Evolutionary conservation across 2,888 invertebrate genomes (phyloP).

Genomic region (Drosophila prolongata): DNA sequence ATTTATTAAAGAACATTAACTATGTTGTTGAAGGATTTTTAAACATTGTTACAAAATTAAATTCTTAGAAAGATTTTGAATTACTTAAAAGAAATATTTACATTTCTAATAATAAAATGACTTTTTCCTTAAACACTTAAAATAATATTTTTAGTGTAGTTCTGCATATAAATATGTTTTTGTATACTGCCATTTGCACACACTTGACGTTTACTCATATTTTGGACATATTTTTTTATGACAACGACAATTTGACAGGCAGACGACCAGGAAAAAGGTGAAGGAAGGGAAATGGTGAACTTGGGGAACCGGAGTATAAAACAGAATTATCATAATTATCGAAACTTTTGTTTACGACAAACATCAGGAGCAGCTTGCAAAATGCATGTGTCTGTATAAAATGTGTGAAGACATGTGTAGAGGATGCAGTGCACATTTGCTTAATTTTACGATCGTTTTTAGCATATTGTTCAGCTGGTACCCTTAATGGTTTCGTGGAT

Average conservation of each 20-base stretch:
- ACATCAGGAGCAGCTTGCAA: constrained; percentile 28
- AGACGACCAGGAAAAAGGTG: constrained; percentile 24
- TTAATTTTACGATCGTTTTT: constrained; percentile 2
- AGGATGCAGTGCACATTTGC: constrained; percentile 10
- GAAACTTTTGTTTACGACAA: constrained; percentile 60
- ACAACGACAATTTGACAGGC: constrained; percentile 73
- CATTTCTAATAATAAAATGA: background rate
- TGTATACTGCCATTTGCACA: constrained; percentile 58
- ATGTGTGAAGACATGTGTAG: constrained; percentile 33
- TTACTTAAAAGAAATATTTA: too few relatives aligned
- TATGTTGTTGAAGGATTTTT: too few relatives aligned
- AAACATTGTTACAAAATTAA: too few relatives aligned
- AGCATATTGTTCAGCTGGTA: background rate
- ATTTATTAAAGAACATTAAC: too few relatives aligned
- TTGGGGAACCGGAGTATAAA: constrained; percentile 38
- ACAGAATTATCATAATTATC: constrained; percentile 71
- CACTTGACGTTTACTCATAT: constrained; percentile 58
- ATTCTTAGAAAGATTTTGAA: too few relatives aligned
- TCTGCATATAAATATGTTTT: constrained; percentile 2
- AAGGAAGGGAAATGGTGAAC: background rate
- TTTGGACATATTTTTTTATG: constrained; percentile 65
- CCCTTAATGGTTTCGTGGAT: background rate
- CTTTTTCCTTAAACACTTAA: background rate
- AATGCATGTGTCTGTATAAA: constrained; percentile 1
- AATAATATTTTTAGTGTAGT: background rate